These are phyloP conservation scores for Netelia melanura DNA, from an alignment of 2,888 invertebrate genomes.

Conservation along the genomic window DNA sequence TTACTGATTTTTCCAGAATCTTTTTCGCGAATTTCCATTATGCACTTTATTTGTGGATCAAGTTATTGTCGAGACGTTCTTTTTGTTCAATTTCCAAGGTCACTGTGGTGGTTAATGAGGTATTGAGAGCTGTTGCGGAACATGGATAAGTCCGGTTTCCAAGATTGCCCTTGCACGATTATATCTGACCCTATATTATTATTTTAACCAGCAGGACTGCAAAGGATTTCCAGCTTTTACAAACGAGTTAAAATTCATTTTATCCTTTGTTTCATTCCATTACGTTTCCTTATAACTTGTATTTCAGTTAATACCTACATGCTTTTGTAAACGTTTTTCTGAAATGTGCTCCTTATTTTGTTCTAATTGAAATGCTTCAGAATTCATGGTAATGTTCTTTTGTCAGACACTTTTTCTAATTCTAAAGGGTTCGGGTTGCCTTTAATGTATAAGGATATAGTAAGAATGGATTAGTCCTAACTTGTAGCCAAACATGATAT, in stretches of 20 bases:
- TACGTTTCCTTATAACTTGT: too few species aligned
- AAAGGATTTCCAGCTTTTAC: too few species aligned
- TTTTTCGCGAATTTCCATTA: not conserved
- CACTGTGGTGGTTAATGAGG: not conserved
- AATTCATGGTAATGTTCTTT: not conserved
- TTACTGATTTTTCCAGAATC: not conserved
- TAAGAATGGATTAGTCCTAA: not conserved
- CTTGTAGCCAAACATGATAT: slow-evolving; percentile 18
- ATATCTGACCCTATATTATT: too few species aligned
- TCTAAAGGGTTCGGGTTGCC: not conserved
- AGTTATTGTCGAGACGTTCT: not conserved
- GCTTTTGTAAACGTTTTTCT: not conserved
- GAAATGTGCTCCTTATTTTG: not conserved
- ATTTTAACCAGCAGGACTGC: too few species aligned
- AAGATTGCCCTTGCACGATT: too few species aligned
- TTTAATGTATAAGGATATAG: slow-evolving; percentile 14
- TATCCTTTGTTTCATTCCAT: too few species aligned
- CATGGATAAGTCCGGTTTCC: too few species aligned
- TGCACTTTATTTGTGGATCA: not conserved
- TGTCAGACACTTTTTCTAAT: not conserved
- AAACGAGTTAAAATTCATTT: too few species aligned
- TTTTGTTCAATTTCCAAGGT: not conserved
- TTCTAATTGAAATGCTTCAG: not conserved
- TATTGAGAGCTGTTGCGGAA: not conserved
- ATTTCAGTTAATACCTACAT: too few species aligned